Conservation (phyloP, 1,140 invertebrate species). For the Papilio helenus region DNA sequence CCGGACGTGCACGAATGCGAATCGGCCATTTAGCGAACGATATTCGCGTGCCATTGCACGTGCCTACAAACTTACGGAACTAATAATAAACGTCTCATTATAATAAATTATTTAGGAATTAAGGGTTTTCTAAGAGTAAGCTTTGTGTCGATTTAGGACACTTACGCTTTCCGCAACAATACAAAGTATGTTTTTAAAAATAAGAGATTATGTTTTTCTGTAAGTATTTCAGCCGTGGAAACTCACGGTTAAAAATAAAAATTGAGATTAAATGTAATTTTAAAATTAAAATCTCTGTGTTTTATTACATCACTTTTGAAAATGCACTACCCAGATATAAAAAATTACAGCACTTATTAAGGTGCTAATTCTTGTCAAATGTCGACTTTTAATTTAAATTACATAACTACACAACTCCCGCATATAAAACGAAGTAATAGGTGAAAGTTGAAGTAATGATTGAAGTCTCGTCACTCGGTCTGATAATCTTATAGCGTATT, state of each 20-base stretch:
- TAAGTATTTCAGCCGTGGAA: too few species aligned
- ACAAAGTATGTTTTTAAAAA: too few species aligned
- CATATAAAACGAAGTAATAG: slow-evolving; percentile 60
- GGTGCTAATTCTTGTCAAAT: not conserved
- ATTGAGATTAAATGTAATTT: too few species aligned
- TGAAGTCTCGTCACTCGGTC: slow-evolving; percentile 72
- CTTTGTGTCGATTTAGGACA: too few species aligned
- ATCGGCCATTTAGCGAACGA: slow-evolving; percentile 66
- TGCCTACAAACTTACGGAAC: slow-evolving; percentile 54
- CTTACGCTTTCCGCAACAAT: too few species aligned
- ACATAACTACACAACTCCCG: slow-evolving; percentile 34
- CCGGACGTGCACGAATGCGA: slow-evolving; percentile 48
- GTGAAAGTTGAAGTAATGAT: slow-evolving; percentile 71
- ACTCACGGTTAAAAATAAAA: too few species aligned
- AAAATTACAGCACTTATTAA: not conserved
- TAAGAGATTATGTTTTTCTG: too few species aligned
- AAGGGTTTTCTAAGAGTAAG: not conserved
- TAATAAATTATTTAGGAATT: not conserved
- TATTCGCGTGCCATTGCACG: slow-evolving; percentile 63
- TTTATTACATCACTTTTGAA: too few species aligned
- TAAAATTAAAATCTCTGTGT: too few species aligned
- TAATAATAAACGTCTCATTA: slow-evolving; percentile 44
- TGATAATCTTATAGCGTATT: slow-evolving; percentile 72
- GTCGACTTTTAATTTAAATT: not conserved
- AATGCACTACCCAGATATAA: too few species aligned